Base-by-base conservation (phyloP, 2,113 vertebrate genomes). In the Pachypanchax playfairii region DNA sequence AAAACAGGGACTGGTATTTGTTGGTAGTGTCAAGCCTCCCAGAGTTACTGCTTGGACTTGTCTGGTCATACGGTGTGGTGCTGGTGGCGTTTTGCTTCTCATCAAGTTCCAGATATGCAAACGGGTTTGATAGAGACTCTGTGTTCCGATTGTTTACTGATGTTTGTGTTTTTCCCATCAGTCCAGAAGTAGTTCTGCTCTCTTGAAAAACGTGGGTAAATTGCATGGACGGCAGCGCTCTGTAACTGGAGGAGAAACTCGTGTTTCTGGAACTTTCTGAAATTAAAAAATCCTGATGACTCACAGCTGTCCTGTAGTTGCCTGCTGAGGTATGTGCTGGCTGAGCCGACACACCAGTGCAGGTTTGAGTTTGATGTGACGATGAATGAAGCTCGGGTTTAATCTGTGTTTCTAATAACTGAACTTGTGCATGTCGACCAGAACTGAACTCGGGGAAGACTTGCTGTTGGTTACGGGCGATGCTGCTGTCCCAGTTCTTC, bases 1-100 rank as follows among this genome's bases (percentile, higher is more conserved):
- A 39, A 20, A 79, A 59, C 11, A 75, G 33, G 3, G 71, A 52
- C 18, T 60, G 70, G 64, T 59, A 77, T 70, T 72, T 79, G 69
- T 31, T 73, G 26, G 33, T 13, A 1, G n/a, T 31, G 47, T 68
- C 75, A 35, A 29, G 1, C 55, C 58, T 66, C 36, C 18, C 62
- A 67, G 44, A 53, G 25, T 48, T 24, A 33, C 22, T 26, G 59
- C 35, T 52, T 25, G 69, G 65, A 11, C 20, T 17, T 0, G 2
- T 61, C 54, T 6, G 33, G 3, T 74, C 69, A 6, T 29, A 18
- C n/a, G 42, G 3, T 24, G 41, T 20, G n/a, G 0, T 28, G 9
- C 56, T 53, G 36, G 36, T 41, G 24, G 17, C 21, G 18, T 65
- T 47, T 0, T 43, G 66, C 4, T 38, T 46, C 20, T 59, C 26